Evolutionary conservation across 2,797 vertebrate species (phyloP).

Genomic region (Tangara arthus): DNA sequence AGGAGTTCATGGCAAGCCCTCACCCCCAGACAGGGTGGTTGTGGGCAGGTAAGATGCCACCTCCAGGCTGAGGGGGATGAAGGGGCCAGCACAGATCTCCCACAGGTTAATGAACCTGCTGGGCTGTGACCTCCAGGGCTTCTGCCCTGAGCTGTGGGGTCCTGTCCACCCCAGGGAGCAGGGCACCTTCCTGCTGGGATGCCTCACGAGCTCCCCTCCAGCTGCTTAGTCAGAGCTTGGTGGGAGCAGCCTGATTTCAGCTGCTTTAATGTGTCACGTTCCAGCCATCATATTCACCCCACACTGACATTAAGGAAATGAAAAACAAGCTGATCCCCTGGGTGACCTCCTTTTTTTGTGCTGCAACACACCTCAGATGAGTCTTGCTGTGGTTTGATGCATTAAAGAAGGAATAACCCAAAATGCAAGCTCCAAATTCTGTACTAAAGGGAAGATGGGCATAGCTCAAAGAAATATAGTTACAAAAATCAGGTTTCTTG

Average conservation of each 20-base stretch:
- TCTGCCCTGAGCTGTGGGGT: neutral
- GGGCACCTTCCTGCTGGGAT: neutral
- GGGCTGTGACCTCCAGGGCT: neutral
- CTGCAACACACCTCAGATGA: neutral
- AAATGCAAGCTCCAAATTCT: neutral
- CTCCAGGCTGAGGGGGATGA: neutral
- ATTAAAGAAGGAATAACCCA: neutral
- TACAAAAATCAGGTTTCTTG: neutral
- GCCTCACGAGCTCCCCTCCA: neutral
- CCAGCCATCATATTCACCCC: constrained; percentile 1
- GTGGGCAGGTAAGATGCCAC: rapidly evolving
- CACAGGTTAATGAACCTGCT: neutral
- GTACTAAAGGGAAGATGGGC: rapidly evolving
- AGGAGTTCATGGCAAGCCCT: neutral
- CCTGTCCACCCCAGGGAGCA: neutral
- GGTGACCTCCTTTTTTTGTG: constrained; percentile 9
- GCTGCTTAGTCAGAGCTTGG: constrained; percentile 42
- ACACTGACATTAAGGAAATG: constrained; percentile 6
- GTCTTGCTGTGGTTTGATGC: neutral
- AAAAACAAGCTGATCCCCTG: neutral
- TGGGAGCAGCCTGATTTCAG: constrained; percentile 53
- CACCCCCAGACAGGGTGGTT: neutral
- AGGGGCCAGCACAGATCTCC: rapidly evolving
- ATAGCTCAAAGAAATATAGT: neutral
- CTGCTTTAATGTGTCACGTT: constrained; percentile 23